Evolutionary conservation across 2,113 vertebrate genomes (phyloP).

Genomic region (Gavia stellata): DNA sequence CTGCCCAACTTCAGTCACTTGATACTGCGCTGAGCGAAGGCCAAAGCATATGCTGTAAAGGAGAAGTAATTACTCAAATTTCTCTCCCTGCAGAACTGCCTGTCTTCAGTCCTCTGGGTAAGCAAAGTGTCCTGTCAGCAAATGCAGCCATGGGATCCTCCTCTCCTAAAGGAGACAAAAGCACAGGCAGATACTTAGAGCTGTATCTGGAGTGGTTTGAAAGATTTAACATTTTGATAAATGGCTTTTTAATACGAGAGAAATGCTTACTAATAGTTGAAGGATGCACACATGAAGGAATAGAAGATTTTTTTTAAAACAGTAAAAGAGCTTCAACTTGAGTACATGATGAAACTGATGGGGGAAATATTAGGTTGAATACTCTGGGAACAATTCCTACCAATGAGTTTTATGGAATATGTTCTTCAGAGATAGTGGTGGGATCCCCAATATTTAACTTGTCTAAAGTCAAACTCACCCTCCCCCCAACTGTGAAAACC

Average conservation of each 20-base stretch:
- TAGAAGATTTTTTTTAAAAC: neutral
- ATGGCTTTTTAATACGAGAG: neutral
- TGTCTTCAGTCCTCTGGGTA: neutral
- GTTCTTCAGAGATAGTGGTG: neutral
- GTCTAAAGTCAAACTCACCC: neutral
- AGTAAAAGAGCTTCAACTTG: neutral
- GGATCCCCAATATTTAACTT: neutral
- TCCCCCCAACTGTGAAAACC: neutral
- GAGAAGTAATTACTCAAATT: neutral
- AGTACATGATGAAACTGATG: neutral
- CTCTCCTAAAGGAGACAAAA: neutral
- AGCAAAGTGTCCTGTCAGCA: neutral
- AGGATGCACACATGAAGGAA: neutral
- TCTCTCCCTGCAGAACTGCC: neutral
- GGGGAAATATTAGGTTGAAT: neutral
- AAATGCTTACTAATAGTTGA: neutral
- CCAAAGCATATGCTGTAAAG: neutral
- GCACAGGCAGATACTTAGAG: neutral
- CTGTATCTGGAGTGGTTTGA: neutral
- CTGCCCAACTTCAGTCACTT: neutral
- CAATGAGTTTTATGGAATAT: neutral
- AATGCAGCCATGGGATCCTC: neutral
- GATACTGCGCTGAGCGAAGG: neutral
- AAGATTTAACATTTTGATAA: neutral
- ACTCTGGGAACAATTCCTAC: neutral